A percentile compares a stretch with the other conserved stretches of the same genome.
These are phyloP conservation scores for Tineola bisselliella DNA, from an alignment of 2,888 invertebrate species.

Conservation along the genomic window DNA sequence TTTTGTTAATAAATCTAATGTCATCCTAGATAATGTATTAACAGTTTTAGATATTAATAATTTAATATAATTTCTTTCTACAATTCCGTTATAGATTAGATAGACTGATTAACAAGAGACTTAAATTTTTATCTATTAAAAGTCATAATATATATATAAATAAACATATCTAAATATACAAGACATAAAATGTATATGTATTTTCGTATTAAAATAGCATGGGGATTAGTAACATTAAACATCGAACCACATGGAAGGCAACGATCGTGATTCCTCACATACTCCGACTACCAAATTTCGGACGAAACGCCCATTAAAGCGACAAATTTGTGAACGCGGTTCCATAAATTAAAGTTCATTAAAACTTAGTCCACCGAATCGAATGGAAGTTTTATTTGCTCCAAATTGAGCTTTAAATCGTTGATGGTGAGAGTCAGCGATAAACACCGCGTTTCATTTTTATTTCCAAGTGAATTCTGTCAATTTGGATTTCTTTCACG, in stretches of 20 bases:
- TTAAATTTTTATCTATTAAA: too few relatives aligned
- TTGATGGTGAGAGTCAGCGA: conserved; percentile 20
- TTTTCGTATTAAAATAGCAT: conserved; percentile 17
- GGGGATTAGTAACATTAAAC: conserved; percentile 27
- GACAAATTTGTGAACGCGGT: conserved; percentile 45
- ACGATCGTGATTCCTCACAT: conserved; percentile 33
- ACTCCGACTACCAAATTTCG: conserved; percentile 35
- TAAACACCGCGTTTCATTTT: conserved; percentile 28
- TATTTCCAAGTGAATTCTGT: conserved; percentile 34
- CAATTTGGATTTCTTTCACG: conserved; percentile 32
- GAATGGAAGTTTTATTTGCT: conserved; percentile 30
- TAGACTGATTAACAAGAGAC: too few relatives aligned
- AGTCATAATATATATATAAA: too few relatives aligned
- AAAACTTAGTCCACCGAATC: conserved; percentile 37
- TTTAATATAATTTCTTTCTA: background rate
- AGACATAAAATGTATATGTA: background rate
- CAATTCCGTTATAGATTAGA: too few relatives aligned
- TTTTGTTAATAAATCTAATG: background rate
- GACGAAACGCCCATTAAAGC: conserved; percentile 42
- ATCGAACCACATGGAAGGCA: conserved; percentile 26
- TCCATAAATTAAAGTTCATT: conserved; percentile 56
- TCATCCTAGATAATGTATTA: conserved; percentile 4
- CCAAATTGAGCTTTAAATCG: conserved; percentile 38
- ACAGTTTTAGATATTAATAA: background rate
- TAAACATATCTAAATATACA: background rate